A percentile compares a stretch with the other conserved stretches of the same genome.
Evolutionary conservation across 2,113 vertebrate species (phyloP).

Genomic region (Elachura formosa): DNA sequence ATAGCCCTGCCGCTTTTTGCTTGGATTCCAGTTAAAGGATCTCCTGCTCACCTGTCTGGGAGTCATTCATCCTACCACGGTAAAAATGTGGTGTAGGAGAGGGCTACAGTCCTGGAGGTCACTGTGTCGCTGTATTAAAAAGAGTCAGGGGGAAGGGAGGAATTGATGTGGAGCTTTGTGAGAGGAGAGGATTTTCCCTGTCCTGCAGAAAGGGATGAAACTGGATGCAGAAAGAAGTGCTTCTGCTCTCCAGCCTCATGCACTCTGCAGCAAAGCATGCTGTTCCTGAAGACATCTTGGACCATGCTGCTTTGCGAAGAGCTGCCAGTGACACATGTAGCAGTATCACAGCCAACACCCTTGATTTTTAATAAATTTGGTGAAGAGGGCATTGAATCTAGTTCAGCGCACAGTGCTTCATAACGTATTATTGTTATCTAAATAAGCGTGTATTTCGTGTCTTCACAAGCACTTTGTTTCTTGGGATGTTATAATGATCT

Average conservation of each 20-base stretch:
- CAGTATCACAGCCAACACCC: neutral
- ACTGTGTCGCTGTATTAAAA: rapidly evolving
- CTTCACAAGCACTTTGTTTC: neutral
- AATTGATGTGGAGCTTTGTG: neutral
- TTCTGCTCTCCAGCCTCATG: neutral
- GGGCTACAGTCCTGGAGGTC: neutral
- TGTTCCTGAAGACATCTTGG: neutral
- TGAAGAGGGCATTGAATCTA: rapidly evolving
- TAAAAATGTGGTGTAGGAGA: neutral
- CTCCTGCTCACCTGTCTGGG: neutral
- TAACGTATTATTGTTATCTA: rapidly evolving
- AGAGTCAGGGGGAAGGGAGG: neutral
- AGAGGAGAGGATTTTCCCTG: neutral
- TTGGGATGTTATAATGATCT: rapidly evolving
- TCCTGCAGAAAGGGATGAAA: neutral
- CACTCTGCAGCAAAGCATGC: neutral
- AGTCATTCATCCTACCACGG: neutral
- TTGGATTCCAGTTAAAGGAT: neutral
- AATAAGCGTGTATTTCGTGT: neutral
- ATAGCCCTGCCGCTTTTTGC: neutral
- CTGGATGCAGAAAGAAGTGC: neutral
- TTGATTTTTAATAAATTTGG: neutral
- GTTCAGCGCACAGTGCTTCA: neutral
- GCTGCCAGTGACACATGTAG: neutral
- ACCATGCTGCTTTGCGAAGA: neutral